Evolutionary conservation across 1,140 invertebrate genomes (phyloP).

Genomic region (Hycleus phaleratus): DNA sequence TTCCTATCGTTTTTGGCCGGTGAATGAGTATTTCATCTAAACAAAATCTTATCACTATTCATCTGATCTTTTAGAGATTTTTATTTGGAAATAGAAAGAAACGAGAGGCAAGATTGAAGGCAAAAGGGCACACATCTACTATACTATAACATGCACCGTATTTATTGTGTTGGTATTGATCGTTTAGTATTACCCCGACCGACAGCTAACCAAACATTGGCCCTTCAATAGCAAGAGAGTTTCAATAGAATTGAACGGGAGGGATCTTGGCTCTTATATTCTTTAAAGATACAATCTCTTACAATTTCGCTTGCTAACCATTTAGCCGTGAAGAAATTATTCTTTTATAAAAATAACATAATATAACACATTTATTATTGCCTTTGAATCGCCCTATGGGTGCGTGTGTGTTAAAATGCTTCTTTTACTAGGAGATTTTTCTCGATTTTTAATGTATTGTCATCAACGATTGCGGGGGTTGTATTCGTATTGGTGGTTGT

Average conservation of each 20-base stretch:
- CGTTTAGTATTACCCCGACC: too few species aligned
- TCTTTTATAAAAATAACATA: conserved; percentile 38
- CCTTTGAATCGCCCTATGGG: too few species aligned
- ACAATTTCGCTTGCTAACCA: conserved; percentile 34
- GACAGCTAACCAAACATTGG: conserved; percentile 39
- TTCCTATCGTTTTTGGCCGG: background rate
- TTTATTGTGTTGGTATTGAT: too few species aligned
- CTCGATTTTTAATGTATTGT: too few species aligned
- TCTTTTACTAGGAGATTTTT: too few species aligned
- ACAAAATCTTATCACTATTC: conserved; percentile 32
- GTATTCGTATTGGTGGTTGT: too few species aligned
- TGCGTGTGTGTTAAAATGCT: too few species aligned
- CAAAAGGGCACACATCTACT: too few species aligned
- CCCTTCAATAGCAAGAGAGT: conserved; percentile 26
- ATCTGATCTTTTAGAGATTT: conserved; percentile 22
- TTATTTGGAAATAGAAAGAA: too few species aligned
- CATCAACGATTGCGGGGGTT: too few species aligned
- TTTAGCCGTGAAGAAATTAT: conserved; percentile 39
- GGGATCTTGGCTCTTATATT: conserved; percentile 27
- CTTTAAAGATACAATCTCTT: conserved; percentile 34
- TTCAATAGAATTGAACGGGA: conserved; percentile 22
- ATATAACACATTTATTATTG: conserved; percentile 31
- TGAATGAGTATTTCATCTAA: background rate
- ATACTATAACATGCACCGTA: background rate
- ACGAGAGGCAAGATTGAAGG: too few species aligned